Conservation (phyloP, 2,113 vertebrate species). For the Chlorodrepanis virens region DNA sequence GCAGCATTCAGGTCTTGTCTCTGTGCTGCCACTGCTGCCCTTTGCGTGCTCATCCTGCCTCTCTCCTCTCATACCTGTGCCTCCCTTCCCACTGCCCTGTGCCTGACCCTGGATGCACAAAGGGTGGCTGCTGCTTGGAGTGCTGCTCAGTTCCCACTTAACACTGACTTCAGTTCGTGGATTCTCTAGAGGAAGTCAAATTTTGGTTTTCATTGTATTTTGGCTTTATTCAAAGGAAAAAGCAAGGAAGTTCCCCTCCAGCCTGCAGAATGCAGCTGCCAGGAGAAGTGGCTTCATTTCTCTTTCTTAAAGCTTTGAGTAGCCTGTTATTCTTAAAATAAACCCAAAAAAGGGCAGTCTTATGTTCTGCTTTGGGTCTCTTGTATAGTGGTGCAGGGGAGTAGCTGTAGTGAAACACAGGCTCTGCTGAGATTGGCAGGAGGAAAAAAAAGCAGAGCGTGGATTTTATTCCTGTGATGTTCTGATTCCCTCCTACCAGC, state of each 20-base stretch:
- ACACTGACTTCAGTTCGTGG: not conserved
- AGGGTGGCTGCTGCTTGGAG: not conserved
- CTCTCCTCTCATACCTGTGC: not conserved
- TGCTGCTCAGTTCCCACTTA: not conserved
- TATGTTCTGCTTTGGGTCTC: not conserved
- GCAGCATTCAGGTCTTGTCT: not conserved
- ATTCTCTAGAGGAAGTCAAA: not conserved
- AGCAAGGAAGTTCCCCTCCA: not conserved
- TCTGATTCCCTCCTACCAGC: constrained; percentile 45
- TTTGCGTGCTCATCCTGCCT: not conserved
- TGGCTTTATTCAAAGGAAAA: not conserved
- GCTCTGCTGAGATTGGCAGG: constrained; percentile 17
- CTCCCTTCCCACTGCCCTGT: fast-evolving
- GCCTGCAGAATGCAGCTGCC: not conserved
- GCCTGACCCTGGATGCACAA: not conserved
- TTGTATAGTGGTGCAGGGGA: not conserved
- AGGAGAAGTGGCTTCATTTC: not conserved
- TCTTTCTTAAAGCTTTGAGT: not conserved
- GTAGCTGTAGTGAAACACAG: not conserved
- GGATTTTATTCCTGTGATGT: not conserved
- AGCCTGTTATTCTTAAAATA: not conserved
- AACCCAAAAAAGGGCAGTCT: not conserved
- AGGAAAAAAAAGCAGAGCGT: not conserved
- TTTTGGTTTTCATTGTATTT: not conserved
- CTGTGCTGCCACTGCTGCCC: not conserved